These are phyloP conservation scores for Apistogramma diplotaenia DNA, from an alignment of 2,113 vertebrate genomes.

Conservation along the genomic window DNA sequence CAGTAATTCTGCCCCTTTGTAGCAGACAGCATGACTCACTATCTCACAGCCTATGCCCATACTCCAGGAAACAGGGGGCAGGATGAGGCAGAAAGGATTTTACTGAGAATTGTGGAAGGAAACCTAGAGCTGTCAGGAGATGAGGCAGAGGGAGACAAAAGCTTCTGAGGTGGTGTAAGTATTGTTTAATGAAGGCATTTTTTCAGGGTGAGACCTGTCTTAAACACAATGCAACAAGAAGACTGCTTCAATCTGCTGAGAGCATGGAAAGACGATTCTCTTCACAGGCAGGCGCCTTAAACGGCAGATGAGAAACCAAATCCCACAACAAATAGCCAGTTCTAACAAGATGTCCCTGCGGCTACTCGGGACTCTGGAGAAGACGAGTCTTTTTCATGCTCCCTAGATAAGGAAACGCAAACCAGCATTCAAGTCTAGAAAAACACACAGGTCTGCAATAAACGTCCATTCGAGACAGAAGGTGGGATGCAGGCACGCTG, in stretches of 20 bases:
- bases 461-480: not conserved
- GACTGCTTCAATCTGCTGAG: not conserved
- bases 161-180: not conserved
- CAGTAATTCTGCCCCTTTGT: not conserved
- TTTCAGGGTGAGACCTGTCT: not conserved
- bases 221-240: not conserved
- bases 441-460: not conserved
- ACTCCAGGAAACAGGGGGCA: not conserved
- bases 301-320: too few species aligned
- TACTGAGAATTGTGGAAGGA: not conserved
- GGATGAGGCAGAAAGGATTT: not conserved
- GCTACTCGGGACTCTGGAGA: not conserved
- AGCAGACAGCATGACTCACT: not conserved
- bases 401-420: not conserved
- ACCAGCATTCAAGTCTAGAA: not conserved
- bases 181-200: not conserved
- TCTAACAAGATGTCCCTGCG: rapidly evolving
- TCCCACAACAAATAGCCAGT: not conserved
- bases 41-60: not conserved
- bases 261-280: not conserved
- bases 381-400: not conserved
- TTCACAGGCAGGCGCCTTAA: too few species aligned
- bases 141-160: not conserved
- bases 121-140: not conserved
- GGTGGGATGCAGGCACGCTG: not conserved